Percentiles rank a stretch among this genome's conserved stretches.
Evolutionary conservation across 1,140 invertebrate genomes (phyloP).

Genomic region (Hyles euphorbiae): DNA sequence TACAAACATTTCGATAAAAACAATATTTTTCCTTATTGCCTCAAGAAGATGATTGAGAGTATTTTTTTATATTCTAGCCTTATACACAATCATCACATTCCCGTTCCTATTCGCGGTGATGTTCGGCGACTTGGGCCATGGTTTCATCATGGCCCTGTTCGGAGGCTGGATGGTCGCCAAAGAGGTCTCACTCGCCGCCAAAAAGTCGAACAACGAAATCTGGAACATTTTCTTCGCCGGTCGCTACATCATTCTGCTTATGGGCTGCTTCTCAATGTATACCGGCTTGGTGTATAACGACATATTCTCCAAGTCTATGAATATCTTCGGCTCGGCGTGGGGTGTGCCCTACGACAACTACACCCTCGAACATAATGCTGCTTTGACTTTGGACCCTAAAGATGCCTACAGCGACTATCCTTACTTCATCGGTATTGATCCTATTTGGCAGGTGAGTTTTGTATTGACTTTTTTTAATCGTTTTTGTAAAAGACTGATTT

Average conservation of each 20-base stretch:
- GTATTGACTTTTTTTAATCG: too few relatives aligned
- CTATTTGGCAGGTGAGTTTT: constrained; percentile 86
- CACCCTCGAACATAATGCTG: constrained; percentile 67
- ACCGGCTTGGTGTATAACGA: constrained; percentile 99
- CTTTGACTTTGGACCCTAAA: constrained; percentile 82
- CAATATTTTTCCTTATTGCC: too few relatives aligned
- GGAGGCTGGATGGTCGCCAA: constrained; percentile 86
- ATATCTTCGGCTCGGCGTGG: constrained; percentile 95
- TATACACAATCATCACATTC: constrained; percentile 97
- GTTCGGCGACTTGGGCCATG: constrained; percentile 98
- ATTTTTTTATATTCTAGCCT: constrained; percentile 77
- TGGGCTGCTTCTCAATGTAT: constrained; percentile 98
- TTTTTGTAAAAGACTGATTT: too few relatives aligned
- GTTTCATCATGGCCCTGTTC: constrained; percentile 85
- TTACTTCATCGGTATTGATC: constrained; percentile 93
- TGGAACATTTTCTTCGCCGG: constrained; percentile 98
- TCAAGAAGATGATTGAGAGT: too few relatives aligned
- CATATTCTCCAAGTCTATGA: constrained; percentile 96
- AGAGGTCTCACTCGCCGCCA: constrained; percentile 82
- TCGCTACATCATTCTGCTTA: constrained; percentile 97
- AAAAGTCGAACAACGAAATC: constrained; percentile 88
- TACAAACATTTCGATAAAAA: too few relatives aligned
- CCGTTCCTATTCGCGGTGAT: constrained; percentile 98
- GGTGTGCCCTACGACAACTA: constrained; percentile 74
- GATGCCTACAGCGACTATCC: constrained; percentile 70